These are phyloP conservation scores for Hermatobates lingyangjiaoensis DNA, from an alignment of 1,140 invertebrate species.

Conservation along the genomic window DNA sequence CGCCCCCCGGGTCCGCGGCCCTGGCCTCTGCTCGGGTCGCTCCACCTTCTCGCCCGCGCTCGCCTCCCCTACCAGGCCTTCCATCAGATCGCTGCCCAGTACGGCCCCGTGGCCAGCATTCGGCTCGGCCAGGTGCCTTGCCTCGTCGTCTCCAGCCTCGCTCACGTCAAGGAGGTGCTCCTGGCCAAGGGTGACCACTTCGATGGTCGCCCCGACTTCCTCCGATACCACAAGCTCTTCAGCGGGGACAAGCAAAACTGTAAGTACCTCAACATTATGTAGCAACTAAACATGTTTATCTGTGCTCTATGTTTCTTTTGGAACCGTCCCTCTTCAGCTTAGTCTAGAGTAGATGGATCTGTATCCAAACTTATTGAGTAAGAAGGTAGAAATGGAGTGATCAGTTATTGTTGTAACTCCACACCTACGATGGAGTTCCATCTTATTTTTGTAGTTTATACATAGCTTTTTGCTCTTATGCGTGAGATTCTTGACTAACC, in stretches of 20 bases:
- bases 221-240: constrained; percentile 40
- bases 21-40: constrained; percentile 37
- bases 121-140: constrained; percentile 36
- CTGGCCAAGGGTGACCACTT: constrained; percentile 38
- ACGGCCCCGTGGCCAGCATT: constrained; percentile 35
- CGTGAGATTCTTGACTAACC: too few species aligned
- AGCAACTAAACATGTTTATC: too few species aligned
- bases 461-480: too few species aligned
- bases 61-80: constrained; percentile 44
- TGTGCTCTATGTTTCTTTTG: too few species aligned
- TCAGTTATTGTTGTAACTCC: too few species aligned
- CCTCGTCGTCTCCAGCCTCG: constrained; percentile 39
- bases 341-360: too few species aligned
- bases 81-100: constrained; percentile 29
- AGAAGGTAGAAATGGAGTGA: too few species aligned
- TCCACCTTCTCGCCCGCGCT: constrained; percentile 36
- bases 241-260: constrained; percentile 44
- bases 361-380: too few species aligned
- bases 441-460: too few species aligned
- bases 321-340: too few species aligned
- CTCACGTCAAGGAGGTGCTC: constrained; percentile 41
- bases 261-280: too few species aligned
- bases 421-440: too few species aligned
- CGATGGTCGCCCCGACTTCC: constrained; percentile 42
- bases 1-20: constrained; percentile 31